Conservation (phyloP, 2,797 vertebrate species). For the Hoplostethus mediterraneus region DNA sequence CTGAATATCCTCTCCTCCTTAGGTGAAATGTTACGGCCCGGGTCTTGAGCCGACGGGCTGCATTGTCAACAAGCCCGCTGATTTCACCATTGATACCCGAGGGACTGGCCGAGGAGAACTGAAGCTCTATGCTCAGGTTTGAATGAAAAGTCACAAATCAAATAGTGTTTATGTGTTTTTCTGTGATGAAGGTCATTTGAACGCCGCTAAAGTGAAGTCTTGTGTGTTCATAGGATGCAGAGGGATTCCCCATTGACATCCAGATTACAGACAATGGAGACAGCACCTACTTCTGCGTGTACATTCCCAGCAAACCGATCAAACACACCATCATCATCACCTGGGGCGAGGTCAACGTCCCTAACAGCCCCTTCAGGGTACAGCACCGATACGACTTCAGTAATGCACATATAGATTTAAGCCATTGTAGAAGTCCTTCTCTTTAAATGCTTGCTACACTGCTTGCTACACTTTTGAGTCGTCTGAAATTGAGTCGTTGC, state of each 20-base stretch:
- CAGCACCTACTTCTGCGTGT: constrained; percentile 90
- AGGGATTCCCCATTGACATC: constrained; percentile 92
- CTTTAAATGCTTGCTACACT: background rate
- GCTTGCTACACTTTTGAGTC: too few relatives aligned
- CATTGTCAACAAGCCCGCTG: constrained; percentile 91
- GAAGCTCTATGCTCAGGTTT: constrained; percentile 94
- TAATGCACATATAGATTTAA: background rate
- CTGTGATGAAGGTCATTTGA: background rate
- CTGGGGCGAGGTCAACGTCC: constrained; percentile 92
- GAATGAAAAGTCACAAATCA: background rate
- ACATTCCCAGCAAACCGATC: constrained; percentile 92
- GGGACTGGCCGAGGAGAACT: constrained; percentile 89
- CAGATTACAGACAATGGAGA: constrained; percentile 92
- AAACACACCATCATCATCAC: constrained; percentile 96
- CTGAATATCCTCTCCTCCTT: background rate
- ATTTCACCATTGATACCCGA: constrained; percentile 91
- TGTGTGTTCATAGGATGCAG: constrained; percentile 86
- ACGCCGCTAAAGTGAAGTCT: background rate
- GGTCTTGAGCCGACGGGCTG: constrained; percentile 90
- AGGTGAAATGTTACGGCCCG: constrained; percentile 91
- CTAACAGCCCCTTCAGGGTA: constrained; percentile 95
- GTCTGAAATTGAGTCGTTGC: too few relatives aligned
- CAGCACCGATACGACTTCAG: constrained; percentile 24
- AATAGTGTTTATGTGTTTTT: background rate
- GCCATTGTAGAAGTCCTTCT: background rate